A percentile compares a stretch with the other conserved stretches of the same genome.
phyloP scores from a whole-genome alignment of 2,888 invertebrate genomes.

The Eupithecia subumbrata region DNA sequence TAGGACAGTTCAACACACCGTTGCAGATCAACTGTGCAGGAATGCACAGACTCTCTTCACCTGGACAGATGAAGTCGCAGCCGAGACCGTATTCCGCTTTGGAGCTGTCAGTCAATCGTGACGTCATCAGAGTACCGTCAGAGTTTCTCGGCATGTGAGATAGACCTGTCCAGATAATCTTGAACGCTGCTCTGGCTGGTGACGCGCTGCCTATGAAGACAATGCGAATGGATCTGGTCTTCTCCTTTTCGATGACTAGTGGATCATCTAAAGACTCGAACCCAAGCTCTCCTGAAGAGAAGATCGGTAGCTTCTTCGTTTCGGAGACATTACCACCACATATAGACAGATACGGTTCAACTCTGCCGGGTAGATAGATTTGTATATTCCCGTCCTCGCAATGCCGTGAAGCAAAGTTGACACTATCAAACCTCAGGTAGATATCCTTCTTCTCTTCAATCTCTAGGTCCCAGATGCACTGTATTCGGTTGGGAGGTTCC shows the following conservation, averaged over 20 bases:
- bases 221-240: constrained; percentile 87
- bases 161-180: constrained; percentile 95
- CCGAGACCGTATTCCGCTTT: constrained; percentile 76
- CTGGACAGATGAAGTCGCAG: constrained; percentile 95
- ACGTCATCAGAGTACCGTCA: constrained; percentile 91
- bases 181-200: constrained; percentile 93
- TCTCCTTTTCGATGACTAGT: constrained; percentile 83
- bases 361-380: constrained; percentile 88
- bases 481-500: constrained; percentile 87
- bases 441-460: constrained; percentile 93
- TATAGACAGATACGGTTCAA: constrained; percentile 90
- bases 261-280: constrained; percentile 84
- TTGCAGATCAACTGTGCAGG: constrained; percentile 93
- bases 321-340: constrained; percentile 94
- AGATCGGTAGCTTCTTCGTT: constrained; percentile 90
- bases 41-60: constrained; percentile 92
- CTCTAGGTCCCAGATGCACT: constrained; percentile 92
- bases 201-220: constrained; percentile 90
- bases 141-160: constrained; percentile 93
- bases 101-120: constrained; percentile 87
- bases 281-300: constrained; percentile 90
- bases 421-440: constrained; percentile 94
- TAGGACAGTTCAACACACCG: constrained; percentile 94
- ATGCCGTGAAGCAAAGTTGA: constrained; percentile 92
- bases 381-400: constrained; percentile 95